Evolutionary conservation across 2,888 invertebrate species (phyloP).

Genomic region (Orthosia gracilis): DNA sequence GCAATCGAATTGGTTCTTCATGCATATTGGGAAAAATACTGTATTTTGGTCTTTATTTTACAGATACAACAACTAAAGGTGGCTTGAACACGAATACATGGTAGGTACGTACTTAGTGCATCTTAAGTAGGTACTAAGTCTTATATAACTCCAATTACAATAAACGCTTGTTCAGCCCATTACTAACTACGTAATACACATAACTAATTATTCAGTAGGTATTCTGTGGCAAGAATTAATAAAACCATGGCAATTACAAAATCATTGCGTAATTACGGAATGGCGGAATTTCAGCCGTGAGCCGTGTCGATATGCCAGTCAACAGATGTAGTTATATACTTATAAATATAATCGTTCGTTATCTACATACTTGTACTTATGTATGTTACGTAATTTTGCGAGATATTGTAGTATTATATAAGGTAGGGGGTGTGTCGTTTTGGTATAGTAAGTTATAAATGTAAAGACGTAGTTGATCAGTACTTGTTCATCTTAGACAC

Average conservation of each 20-base stretch:
- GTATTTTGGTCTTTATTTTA: not conserved
- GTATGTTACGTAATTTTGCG: slow-evolving; percentile 36
- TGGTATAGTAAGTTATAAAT: not conserved
- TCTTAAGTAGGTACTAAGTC: slow-evolving; percentile 13
- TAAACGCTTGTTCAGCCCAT: slow-evolving; percentile 24
- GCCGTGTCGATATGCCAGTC: slow-evolving; percentile 16
- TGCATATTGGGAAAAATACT: not conserved
- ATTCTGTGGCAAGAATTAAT: slow-evolving; percentile 27
- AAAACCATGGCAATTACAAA: slow-evolving; percentile 42
- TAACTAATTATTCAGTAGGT: slow-evolving; percentile 42
- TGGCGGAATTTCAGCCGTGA: slow-evolving; percentile 25
- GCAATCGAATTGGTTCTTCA: not conserved
- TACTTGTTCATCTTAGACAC: too few species aligned
- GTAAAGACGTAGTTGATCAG: too few species aligned
- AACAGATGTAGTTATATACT: not conserved
- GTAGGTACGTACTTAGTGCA: not conserved
- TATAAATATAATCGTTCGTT: slow-evolving; percentile 16
- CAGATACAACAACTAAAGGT: not conserved
- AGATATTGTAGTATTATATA: slow-evolving; percentile 16
- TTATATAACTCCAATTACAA: slow-evolving; percentile 29
- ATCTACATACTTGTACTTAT: slow-evolving; percentile 30
- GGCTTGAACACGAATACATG: not conserved
- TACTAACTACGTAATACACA: slow-evolving; percentile 27
- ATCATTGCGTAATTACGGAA: slow-evolving; percentile 33
- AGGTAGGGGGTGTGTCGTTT: slow-evolving; percentile 46